These are phyloP conservation scores for Eurytoma californica DNA, from an alignment of 2,888 invertebrate genomes.

Conservation along the genomic window DNA sequence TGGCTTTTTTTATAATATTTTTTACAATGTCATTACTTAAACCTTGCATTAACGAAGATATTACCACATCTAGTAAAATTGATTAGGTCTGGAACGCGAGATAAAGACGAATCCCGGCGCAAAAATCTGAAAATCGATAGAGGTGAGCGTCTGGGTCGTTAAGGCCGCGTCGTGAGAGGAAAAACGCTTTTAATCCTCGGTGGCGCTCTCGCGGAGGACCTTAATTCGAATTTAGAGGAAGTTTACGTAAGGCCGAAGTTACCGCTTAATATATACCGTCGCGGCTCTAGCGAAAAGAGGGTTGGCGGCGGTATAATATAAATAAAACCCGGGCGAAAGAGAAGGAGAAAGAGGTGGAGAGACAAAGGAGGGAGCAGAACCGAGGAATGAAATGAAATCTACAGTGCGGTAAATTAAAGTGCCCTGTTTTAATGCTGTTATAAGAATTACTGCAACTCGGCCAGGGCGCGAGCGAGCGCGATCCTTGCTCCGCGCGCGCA, in stretches of 20 bases:
- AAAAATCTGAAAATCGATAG: slow-evolving; percentile 46
- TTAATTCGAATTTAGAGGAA: slow-evolving; percentile 64
- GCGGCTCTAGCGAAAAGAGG: slow-evolving; percentile 39
- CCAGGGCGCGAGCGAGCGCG: slow-evolving; percentile 52
- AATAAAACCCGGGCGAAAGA: slow-evolving; percentile 62
- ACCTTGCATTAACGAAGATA: neutral
- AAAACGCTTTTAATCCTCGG: slow-evolving; percentile 54
- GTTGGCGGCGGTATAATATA: slow-evolving; percentile 61
- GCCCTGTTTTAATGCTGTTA: slow-evolving; percentile 73
- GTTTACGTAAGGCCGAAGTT: slow-evolving; percentile 62
- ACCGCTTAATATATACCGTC: slow-evolving; percentile 63
- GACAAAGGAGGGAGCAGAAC: slow-evolving; percentile 44
- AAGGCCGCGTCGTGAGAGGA: slow-evolving; percentile 33
- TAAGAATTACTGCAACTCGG: slow-evolving; percentile 69
- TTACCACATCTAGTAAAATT: neutral
- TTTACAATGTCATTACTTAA: slow-evolving; percentile 70
- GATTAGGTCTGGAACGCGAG: slow-evolving; percentile 11
- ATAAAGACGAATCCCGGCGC: neutral
- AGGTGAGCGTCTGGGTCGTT: slow-evolving; percentile 18
- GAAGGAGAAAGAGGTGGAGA: slow-evolving; percentile 52
- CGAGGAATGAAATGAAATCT: slow-evolving; percentile 71
- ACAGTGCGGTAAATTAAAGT: slow-evolving; percentile 74
- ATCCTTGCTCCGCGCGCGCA: slow-evolving; percentile 53
- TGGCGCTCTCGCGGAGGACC: slow-evolving; percentile 52
- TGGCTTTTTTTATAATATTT: too few species aligned